Conservation (phyloP, 2,797 vertebrate genomes). For the Pantherophis alleghaniensis region DNA sequence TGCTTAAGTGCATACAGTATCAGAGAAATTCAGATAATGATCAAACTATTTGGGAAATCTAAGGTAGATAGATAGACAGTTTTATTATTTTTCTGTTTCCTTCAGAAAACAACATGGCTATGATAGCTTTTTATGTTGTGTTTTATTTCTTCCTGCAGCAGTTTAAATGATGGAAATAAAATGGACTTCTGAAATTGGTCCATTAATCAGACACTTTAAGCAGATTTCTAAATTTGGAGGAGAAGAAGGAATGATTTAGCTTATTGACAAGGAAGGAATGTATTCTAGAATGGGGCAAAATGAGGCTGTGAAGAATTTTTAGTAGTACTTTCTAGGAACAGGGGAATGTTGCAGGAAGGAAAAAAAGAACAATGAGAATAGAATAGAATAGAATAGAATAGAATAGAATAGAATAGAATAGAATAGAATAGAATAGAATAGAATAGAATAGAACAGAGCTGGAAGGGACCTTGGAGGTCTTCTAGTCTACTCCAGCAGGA, state of each 20-base stretch:
- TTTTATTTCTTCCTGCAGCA: background rate
- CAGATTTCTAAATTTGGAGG: background rate
- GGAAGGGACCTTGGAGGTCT: too few relatives aligned
- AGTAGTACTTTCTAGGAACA: background rate
- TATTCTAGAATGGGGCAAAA: background rate
- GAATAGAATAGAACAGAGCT: too few relatives aligned
- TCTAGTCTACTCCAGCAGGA: too few relatives aligned
- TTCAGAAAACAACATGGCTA: background rate
- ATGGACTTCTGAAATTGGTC: background rate
- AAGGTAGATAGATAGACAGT: background rate
- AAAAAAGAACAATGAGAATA: background rate
- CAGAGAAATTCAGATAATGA: background rate
- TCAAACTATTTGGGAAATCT: background rate
- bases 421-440: too few relatives aligned
- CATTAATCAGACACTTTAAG: background rate
- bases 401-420: too few relatives aligned
- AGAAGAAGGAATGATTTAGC: background rate
- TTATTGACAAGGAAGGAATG: background rate
- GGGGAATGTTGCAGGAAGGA: background rate
- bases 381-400: too few relatives aligned
- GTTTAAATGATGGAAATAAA: background rate
- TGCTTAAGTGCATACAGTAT: background rate
- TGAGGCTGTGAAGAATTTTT: background rate
- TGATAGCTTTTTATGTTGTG: background rate
- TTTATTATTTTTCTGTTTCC: background rate